Evolutionary conservation across 35 echinoderm and acorn worm genomes (phyloP).

Genomic region (Lytechinus pictus): DNA sequence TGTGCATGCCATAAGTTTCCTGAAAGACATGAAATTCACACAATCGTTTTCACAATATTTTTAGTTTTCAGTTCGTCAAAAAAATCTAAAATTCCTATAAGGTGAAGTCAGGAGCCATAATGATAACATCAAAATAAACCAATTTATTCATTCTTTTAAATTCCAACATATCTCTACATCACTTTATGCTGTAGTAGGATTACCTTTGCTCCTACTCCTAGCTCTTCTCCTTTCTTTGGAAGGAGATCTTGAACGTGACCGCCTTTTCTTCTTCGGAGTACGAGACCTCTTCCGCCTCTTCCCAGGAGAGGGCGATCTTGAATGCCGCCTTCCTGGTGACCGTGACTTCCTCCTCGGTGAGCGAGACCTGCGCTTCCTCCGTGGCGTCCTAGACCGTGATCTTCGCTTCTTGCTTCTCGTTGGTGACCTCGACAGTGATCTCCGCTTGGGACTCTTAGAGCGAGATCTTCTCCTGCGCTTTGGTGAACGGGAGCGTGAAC

Average conservation of each 20-base stretch:
- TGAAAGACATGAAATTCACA: neutral
- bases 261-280: neutral
- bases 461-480: constrained; percentile 5
- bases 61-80: neutral
- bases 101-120: too few relatives aligned
- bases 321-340: constrained; percentile 12
- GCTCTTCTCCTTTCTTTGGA: constrained; percentile 8
- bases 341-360: neutral
- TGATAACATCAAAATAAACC: too few relatives aligned
- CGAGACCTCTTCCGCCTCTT: constrained; percentile 11
- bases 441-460: neutral
- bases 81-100: neutral
- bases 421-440: neutral
- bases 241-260: neutral
- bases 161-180: too few relatives aligned
- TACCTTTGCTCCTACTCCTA: constrained; percentile 24
- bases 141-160: too few relatives aligned
- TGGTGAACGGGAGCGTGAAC: neutral
- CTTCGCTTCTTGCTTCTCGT: neutral
- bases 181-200: neutral
- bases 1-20: neutral
- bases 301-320: neutral
- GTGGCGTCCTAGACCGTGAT: constrained; percentile 14
- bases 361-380: neutral
- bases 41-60: neutral